A percentile compares a stretch with the other conserved stretches of the same genome.
These are phyloP conservation scores for Malurus leucopterus DNA, from an alignment of 2,797 vertebrate species.

Conservation along the genomic window DNA sequence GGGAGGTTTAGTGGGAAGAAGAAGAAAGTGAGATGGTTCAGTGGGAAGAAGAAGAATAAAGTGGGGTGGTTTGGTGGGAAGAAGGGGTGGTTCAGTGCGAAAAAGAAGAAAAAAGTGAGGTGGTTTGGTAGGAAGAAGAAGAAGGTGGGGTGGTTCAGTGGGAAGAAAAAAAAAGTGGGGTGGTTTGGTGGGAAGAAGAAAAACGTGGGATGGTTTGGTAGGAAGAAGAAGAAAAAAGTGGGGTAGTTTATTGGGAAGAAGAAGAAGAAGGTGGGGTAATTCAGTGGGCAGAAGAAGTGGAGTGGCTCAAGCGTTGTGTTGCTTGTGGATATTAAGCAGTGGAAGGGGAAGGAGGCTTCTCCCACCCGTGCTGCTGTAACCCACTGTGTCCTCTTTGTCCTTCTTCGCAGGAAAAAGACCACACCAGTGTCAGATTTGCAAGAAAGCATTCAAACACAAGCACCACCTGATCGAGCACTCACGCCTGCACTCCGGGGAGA, in stretches of 20 bases:
- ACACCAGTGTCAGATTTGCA: slow-evolving; percentile 98
- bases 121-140: not conserved
- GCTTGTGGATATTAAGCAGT: not conserved
- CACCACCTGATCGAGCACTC: slow-evolving; percentile 99
- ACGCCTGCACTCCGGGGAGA: slow-evolving; percentile 95
- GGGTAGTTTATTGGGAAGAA: not conserved
- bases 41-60: not conserved
- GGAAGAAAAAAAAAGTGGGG: not conserved
- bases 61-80: not conserved
- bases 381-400: slow-evolving; percentile 61
- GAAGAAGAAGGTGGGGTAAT: not conserved
- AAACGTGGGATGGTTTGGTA: not conserved
- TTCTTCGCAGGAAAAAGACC: slow-evolving; percentile 90
- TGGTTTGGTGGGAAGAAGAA: not conserved
- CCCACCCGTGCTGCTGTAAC: slow-evolving; percentile 18
- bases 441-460: slow-evolving; percentile 99
- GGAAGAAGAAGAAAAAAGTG: not conserved
- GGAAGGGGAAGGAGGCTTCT: accelerated
- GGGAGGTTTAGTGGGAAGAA: not conserved
- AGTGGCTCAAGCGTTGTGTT: accelerated
- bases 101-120: not conserved
- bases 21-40: not conserved
- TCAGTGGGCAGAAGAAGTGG: not conserved
- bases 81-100: not conserved
- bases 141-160: not conserved